phyloP scores from a whole-genome alignment of 2,888 invertebrate species.

The Diploptera punctata region DNA sequence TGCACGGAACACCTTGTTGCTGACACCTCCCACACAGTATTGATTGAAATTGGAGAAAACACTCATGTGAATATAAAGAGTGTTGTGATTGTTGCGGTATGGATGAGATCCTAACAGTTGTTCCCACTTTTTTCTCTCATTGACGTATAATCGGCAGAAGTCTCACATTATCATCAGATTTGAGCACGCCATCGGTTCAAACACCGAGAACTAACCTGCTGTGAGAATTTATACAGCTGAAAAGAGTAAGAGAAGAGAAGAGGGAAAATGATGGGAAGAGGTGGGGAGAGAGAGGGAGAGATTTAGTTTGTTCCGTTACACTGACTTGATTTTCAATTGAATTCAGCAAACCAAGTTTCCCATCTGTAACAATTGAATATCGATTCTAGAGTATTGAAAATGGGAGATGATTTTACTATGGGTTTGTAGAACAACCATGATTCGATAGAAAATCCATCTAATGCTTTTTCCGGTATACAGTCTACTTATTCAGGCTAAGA shows the following conservation, averaged over 20 bases:
- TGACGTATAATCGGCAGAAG: constrained; percentile 11
- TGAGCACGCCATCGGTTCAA: constrained; percentile 15
- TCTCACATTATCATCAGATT: constrained; percentile 21
- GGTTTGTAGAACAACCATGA: not conserved
- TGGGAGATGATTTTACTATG: not conserved
- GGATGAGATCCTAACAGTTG: constrained; percentile 40
- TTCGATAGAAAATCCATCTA: too few species aligned
- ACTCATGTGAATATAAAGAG: too few species aligned
- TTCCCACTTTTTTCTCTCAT: constrained; percentile 19
- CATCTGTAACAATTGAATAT: constrained; percentile 35
- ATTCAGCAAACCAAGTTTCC: constrained; percentile 33
- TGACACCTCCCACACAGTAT: too few species aligned
- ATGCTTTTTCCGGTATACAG: too few species aligned
- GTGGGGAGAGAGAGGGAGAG: constrained; percentile 5
- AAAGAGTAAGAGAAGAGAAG: too few species aligned
- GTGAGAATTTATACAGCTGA: constrained; percentile 40
- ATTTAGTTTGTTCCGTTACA: constrained; percentile 38
- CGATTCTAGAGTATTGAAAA: constrained; percentile 7
- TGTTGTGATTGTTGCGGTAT: too few species aligned
- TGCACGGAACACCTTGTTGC: too few species aligned
- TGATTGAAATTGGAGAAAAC: too few species aligned
- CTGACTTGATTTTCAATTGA: constrained; percentile 35
- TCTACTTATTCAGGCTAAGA: too few species aligned
- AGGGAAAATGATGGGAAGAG: too few species aligned
- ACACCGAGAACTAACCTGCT: constrained; percentile 24